Conservation (phyloP, 2,888 invertebrate species). For the Eilema caniola region DNA sequence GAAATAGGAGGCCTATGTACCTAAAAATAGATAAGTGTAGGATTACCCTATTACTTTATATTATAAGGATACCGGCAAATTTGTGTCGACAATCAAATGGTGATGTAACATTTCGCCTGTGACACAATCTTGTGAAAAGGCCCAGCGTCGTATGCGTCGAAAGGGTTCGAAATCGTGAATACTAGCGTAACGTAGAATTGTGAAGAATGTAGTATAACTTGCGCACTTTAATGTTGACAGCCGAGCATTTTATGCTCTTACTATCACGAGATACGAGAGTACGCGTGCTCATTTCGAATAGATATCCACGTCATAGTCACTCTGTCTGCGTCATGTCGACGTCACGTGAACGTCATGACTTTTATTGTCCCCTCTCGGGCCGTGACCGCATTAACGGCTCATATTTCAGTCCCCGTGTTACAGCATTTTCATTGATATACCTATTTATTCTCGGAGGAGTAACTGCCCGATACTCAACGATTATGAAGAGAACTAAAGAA, state of each 20-base stretch:
- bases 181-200: slow-evolving; percentile 29
- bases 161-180: slow-evolving; percentile 20
- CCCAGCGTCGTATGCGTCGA: slow-evolving; percentile 8
- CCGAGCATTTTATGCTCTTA: slow-evolving; percentile 38
- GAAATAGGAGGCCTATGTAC: background rate
- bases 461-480: background rate
- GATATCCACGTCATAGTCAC: slow-evolving; percentile 44
- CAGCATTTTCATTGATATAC: slow-evolving; percentile 9
- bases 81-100: slow-evolving; percentile 27
- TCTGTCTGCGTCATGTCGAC: slow-evolving; percentile 51
- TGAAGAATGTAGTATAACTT: slow-evolving; percentile 36
- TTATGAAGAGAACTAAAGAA: background rate
- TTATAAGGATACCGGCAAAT: slow-evolving; percentile 23
- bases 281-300: slow-evolving; percentile 40
- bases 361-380: slow-evolving; percentile 38
- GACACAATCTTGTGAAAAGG: slow-evolving; percentile 38
- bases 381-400: slow-evolving; percentile 41
- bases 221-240: slow-evolving; percentile 38
- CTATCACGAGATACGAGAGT: slow-evolving; percentile 36
- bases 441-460: background rate
- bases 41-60: slow-evolving; percentile 19
- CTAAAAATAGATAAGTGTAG: slow-evolving; percentile 15
- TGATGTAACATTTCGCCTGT: slow-evolving; percentile 37
- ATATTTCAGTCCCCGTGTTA: slow-evolving; percentile 18
- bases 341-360: slow-evolving; percentile 52